phyloP scores from a whole-genome alignment of 2,888 invertebrate genomes.

The Coelopa pilipes region DNA sequence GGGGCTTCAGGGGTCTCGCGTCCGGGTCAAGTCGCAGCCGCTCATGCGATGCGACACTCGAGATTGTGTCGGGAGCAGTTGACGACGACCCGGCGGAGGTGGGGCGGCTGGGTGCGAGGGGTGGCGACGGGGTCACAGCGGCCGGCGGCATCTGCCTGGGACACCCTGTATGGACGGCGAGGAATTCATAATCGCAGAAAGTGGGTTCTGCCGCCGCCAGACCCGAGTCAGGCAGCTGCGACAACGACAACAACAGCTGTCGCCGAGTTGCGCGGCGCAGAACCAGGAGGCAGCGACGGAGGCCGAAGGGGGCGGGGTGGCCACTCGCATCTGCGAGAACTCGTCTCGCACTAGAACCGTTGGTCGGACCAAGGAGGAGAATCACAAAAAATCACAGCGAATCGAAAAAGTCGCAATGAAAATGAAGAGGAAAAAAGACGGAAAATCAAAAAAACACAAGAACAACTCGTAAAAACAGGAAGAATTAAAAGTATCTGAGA shows the following conservation, averaged over 20 bases:
- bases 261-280: not conserved
- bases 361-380: not conserved
- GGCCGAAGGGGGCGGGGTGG: too few relatives aligned
- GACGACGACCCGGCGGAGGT: not conserved
- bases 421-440: not conserved
- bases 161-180: not conserved
- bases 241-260: not conserved
- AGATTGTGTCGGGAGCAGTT: slow-evolving; percentile 5
- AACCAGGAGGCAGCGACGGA: not conserved
- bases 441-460: not conserved
- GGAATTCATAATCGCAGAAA: not conserved
- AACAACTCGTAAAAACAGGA: not conserved
- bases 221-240: not conserved
- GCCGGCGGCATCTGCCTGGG: too few relatives aligned
- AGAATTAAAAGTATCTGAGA: slow-evolving; percentile 1
- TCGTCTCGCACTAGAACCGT: slow-evolving; percentile 10
- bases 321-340: not conserved
- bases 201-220: not conserved
- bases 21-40: not conserved
- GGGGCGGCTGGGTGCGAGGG: too few relatives aligned
- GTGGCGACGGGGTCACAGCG: not conserved
- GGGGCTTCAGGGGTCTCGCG: too few relatives aligned
- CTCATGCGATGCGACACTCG: not conserved
- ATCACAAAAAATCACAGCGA: not conserved
- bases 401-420: not conserved